These are phyloP conservation scores for Calycopis cecrops DNA, from an alignment of 1,140 invertebrate species.

Conservation along the genomic window DNA sequence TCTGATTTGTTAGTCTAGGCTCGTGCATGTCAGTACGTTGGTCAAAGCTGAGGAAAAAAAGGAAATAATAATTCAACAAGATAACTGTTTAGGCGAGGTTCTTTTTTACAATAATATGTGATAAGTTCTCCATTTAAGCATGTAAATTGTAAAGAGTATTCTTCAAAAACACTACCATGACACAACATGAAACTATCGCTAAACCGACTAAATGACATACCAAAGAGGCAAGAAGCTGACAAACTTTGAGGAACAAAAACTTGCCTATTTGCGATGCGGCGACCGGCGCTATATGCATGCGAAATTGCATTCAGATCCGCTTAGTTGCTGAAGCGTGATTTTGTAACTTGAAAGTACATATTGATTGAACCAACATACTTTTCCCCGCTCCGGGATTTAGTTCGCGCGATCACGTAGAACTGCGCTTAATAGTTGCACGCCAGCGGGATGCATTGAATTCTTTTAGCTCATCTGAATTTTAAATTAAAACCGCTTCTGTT, in stretches of 20 bases:
- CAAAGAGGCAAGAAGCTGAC: constrained; percentile 16
- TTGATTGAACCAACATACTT: constrained; percentile 24
- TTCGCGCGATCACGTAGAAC: constrained; percentile 7
- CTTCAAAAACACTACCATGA: no score
- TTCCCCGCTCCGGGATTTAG: constrained; percentile 7
- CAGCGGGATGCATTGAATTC: background rate
- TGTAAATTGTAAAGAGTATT: no score
- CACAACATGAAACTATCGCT: no score
- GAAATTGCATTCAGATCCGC: constrained; percentile 26
- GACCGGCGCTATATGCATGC: constrained; percentile 17
- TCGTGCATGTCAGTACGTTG: no score
- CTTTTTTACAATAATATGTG: no score
- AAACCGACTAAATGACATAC: constrained; percentile 7
- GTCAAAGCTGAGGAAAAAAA: no score
- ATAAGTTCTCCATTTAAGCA: no score
- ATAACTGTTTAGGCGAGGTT: no score
- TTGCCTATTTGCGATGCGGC: constrained; percentile 20
- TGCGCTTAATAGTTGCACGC: constrained; percentile 2
- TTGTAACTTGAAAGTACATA: constrained; percentile 25
- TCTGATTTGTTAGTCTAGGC: no score
- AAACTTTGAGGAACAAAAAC: constrained; percentile 28
- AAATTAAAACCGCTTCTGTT: background rate
- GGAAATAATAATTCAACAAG: no score
- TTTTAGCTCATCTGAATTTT: constrained; percentile 7
- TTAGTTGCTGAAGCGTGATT: constrained; percentile 22